Percentiles rank a stretch among this genome's conserved stretches.
Conservation (phyloP, 2,797 vertebrate species). For the Gymnoscopelus braueri region DNA sequence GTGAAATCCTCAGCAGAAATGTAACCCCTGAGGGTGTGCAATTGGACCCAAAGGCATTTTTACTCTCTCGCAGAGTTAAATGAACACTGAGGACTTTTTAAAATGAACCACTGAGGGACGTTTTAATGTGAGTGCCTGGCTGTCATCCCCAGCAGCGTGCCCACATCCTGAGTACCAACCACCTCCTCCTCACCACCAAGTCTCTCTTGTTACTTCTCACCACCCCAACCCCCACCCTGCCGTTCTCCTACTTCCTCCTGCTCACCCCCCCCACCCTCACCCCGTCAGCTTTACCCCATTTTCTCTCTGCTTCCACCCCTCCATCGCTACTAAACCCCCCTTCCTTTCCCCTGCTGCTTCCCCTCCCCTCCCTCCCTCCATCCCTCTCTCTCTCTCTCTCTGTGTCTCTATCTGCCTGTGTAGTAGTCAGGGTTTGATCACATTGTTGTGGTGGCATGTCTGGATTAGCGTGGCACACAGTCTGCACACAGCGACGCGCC, state of each 20-base stretch:
- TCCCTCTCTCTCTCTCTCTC: slow-evolving; percentile 27
- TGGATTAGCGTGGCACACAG: slow-evolving; percentile 65
- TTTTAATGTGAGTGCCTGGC: slow-evolving; percentile 20
- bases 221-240: background rate
- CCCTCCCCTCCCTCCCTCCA: slow-evolving; percentile 40
- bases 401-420: slow-evolving; percentile 38
- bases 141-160: slow-evolving; percentile 47
- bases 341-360: slow-evolving; percentile 9
- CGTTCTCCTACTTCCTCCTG: background rate
- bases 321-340: slow-evolving; percentile 26
- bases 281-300: slow-evolving; percentile 15
- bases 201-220: slow-evolving; percentile 10
- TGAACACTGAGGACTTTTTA: too few relatives aligned
- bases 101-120: too few relatives aligned
- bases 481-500: slow-evolving; percentile 36
- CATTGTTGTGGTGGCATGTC: slow-evolving; percentile 69
- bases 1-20: too few relatives aligned
- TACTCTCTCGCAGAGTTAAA: too few relatives aligned
- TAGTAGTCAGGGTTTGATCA: slow-evolving; percentile 57
- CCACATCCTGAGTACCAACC: slow-evolving; percentile 42
- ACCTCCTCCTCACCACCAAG: background rate
- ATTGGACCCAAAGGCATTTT: too few relatives aligned
- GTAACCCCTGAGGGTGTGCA: too few relatives aligned
- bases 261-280: too few relatives aligned
- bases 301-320: slow-evolving; percentile 39